Evolutionary conservation across 2,797 vertebrate genomes (phyloP), one percentile per base, ranked within the genome.

Genomic region (Chiloscyllium punctatum): DNA sequence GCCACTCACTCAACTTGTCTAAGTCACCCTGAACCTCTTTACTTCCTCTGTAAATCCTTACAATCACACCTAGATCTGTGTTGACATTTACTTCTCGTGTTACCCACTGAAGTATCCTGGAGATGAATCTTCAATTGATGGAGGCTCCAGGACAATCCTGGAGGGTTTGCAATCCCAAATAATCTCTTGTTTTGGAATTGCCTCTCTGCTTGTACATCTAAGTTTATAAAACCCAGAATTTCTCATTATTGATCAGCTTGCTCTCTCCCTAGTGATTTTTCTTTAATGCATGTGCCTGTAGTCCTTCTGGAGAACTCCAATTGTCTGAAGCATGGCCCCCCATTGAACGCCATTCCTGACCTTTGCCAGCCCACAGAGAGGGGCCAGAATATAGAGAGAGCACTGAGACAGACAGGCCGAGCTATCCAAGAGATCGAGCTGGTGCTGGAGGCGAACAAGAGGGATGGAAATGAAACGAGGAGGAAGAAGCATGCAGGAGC

Each of bases 371-470:
- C 91, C 95, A 72, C 96, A 57, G 96, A 97, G 95, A 18, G 69
- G 79, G 95, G 97, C 96, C 96, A 95, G 0, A 86, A 25, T 0
- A 48, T 98, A 94, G 96, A 96, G 30, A 82, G 96, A 33, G 97
- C 97, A 96, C 96, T 98, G 96, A 96, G 97, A 96, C 97, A 96
- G 97, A 98, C 97, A n/a, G 97, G 97, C 62, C 96, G 97, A 96
- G 96, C 96, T 1, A 97, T 98, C 96, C 96, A 96, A 48, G 98
- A 98, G 96, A 98, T 98, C 96, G 98, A 98, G 53, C 96, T 66
- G 96, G 96, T 98, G 95, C 96, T 98, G 68, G 96, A 42, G 66
- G 66, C 62, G 0, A 69, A 92, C 90, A 68, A 42, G 5, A 69
- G 6, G 90, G 25, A 66, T 66, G n/a, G 23, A 13, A 69, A 69